phyloP scores from a whole-genome alignment of 2,797 vertebrate genomes.

The Huso huso region DNA sequence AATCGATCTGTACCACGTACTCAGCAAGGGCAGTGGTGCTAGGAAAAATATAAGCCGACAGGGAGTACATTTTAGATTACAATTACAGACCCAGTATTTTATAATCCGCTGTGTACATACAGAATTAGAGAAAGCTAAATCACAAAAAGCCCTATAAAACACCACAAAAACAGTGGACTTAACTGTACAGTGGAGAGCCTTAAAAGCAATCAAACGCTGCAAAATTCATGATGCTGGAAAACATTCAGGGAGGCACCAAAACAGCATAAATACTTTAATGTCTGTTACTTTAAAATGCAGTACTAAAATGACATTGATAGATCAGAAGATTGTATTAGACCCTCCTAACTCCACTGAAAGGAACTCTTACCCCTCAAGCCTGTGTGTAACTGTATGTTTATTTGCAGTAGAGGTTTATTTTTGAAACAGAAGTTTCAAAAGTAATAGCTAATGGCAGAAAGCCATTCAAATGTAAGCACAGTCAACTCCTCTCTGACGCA shows the following conservation, averaged over 20 bases:
- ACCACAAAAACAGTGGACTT: background rate
- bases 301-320: no score
- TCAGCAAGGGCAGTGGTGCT: background rate
- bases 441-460: no score
- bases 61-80: background rate
- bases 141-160: conserved; percentile 7
- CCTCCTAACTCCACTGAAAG: no score
- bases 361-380: no score
- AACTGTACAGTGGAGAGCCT: background rate
- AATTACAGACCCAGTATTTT: background rate
- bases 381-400: no score
- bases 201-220: background rate
- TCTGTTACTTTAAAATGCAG: background rate
- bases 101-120: conserved; percentile 1
- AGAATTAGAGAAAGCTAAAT: background rate
- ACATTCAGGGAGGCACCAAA: background rate
- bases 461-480: no score
- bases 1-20: background rate
- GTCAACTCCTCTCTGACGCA: no score
- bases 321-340: no score
- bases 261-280: background rate
- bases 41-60: conserved; percentile 1
- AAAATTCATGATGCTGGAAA: background rate
- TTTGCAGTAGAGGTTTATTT: no score
- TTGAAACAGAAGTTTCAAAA: no score